Evolutionary conservation across 2,797 vertebrate species (phyloP), one percentile per base, ranked within the genome.

Genomic region (Orientallactaga sibirica): DNA sequence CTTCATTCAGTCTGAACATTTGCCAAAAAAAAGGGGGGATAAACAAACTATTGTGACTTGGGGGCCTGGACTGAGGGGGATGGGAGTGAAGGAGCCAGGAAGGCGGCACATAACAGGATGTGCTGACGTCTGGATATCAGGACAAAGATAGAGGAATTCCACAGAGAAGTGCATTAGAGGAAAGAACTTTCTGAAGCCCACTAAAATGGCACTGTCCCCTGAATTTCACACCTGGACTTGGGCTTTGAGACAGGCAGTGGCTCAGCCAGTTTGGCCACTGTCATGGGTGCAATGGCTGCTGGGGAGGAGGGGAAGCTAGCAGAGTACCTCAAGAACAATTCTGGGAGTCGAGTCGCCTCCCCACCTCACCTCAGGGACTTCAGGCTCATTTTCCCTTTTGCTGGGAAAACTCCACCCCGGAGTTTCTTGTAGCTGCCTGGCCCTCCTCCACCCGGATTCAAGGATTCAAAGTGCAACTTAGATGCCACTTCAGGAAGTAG

Each of bases 71-170:
- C 62, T 20, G 62, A 24, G 19, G 62, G 24, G 19, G 1, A 22
- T 61, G 37, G n/a, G 24, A 27, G 22, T 58, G 14, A 64, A 29
- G 93, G 61, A 91, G 86, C 83, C 95, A 70, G 78, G 5, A 48
- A 94, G 89, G 19, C 88, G 78, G 68, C 83, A 16, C 15, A 88
- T 62, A 96, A 66, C 90, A 94, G 93, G 96, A 94, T 92, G 2
- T 52, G 43, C 92, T 77, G 86, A 74, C 1, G 12, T 66, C 90
- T 92, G 82, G 41, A 22, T 77, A 74, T 91, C 77, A 41, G 61
- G 81, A 67, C 68, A 27, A 74, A 33, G 29, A 55, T 22, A 5
- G 4, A 67, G 86, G 92, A 77, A 84, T 88, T 94, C 77, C 76
- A 76, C 43, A 41, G 90, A 74, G 33, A 76, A 64, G 37, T 24